Percentiles rank a stretch among this genome's conserved stretches.
These are phyloP conservation scores for Limonius californicus DNA, from an alignment of 1,140 invertebrate genomes.

Conservation along the genomic window DNA sequence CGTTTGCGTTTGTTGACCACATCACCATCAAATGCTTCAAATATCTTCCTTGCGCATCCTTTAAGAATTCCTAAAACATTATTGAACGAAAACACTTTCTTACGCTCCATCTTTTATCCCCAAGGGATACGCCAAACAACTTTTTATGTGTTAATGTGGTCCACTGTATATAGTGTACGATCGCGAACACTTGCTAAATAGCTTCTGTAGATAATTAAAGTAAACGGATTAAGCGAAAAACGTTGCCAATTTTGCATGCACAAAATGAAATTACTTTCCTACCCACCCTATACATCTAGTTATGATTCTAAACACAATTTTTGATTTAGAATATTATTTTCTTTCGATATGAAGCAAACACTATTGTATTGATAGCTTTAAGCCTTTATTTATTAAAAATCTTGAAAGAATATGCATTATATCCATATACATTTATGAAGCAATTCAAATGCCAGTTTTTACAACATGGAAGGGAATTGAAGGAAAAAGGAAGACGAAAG, in stretches of 20 bases:
- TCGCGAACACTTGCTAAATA: background rate
- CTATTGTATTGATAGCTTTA: too few relatives aligned
- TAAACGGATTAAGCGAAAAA: background rate
- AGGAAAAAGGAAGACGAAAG: too few relatives aligned
- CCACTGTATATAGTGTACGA: background rate
- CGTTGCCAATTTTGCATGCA: background rate
- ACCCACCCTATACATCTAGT: background rate
- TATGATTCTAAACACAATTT: too few relatives aligned
- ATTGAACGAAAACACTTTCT: background rate
- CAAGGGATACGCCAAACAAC: background rate
- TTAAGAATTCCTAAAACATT: background rate
- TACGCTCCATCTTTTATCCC: background rate
- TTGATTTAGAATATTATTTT: too few relatives aligned
- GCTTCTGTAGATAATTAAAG: background rate
- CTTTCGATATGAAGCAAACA: too few relatives aligned
- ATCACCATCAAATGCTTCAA: background rate
- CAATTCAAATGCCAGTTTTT: too few relatives aligned
- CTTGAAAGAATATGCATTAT: too few relatives aligned
- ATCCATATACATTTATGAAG: too few relatives aligned
- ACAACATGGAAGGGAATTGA: too few relatives aligned
- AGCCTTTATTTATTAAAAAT: too few relatives aligned
- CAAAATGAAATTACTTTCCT: background rate
- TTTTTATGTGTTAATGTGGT: background rate
- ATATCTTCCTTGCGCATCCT: background rate
- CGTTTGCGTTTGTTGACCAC: background rate